A percentile compares a stretch with the other conserved stretches of the same genome.
phyloP scores from a whole-genome alignment of 2,888 invertebrate species.

The Timema podura region DNA sequence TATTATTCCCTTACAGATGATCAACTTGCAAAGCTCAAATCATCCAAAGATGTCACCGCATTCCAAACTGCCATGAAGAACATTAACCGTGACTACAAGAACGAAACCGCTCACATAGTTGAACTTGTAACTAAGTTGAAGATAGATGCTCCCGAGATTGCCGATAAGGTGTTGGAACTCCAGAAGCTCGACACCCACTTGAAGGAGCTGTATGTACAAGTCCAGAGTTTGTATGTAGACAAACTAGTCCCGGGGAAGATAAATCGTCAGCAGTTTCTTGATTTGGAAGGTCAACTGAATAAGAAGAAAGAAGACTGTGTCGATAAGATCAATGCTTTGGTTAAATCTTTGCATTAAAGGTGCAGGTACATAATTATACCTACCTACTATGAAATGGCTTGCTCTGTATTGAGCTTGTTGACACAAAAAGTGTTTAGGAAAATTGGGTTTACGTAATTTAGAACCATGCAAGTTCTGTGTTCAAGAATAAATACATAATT shows the following conservation, averaged over 20 bases:
- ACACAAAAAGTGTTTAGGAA: too few relatives aligned
- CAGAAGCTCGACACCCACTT: constrained; percentile 52
- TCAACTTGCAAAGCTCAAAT: constrained; percentile 56
- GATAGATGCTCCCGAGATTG: constrained; percentile 54
- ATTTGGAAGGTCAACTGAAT: constrained; percentile 51
- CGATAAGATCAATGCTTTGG: constrained; percentile 49
- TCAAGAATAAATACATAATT: too few relatives aligned
- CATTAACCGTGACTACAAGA: constrained; percentile 57
- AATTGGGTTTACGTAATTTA: too few relatives aligned
- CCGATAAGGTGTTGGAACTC: constrained; percentile 57
- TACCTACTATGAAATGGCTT: too few relatives aligned
- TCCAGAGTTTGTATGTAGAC: constrained; percentile 55
- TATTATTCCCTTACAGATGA: constrained; percentile 59
- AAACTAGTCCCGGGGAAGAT: constrained; percentile 59
- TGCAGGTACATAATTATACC: too few relatives aligned
- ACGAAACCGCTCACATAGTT: constrained; percentile 50
- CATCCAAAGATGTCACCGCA: constrained; percentile 53
- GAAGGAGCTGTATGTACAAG: constrained; percentile 47
- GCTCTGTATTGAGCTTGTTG: too few relatives aligned
- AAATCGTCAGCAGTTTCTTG: constrained; percentile 55
- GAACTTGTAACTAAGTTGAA: constrained; percentile 53
- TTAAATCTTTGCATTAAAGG: constrained; percentile 46
- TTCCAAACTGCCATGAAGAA: constrained; percentile 51
- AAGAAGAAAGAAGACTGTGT: constrained; percentile 56
- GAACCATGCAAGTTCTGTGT: too few relatives aligned